Base-by-base conservation (phyloP, 2,113 vertebrate species). In the Eulemur rufifrons region DNA sequence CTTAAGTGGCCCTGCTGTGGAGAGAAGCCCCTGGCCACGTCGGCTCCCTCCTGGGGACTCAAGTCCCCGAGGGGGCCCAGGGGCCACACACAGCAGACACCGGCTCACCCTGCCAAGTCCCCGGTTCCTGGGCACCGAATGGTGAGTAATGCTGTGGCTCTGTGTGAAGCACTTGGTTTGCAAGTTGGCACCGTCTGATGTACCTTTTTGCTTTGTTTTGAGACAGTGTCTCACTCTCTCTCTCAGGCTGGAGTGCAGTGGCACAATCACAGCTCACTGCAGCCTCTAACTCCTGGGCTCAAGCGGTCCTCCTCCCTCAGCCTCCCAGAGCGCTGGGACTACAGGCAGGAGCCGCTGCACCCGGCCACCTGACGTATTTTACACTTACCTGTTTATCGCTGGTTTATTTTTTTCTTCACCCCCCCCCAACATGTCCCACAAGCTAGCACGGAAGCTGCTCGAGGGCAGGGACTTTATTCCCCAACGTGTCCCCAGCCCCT, bases 71-170 rank as follows among this genome's bases (percentile, higher is more conserved):
- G 25, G 78, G 32, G 34, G 45, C 61, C 50, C 50, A 7, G 42
- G 0, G 42, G 29, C 42, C 21, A 23, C 0, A 0, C 4, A 17
- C 9, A 45, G 17, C 32, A 29, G 78, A 14, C 14, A 14, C 3
- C 8, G 42, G 34, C 64, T 6, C 61, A n/a, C 0, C 76, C 0
- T 11, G 0, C 23, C 10, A 6, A 45, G 25, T 21, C 64, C 69
- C 23, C 6, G 10, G 3, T 1, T 20, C 42, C 69, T 15, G 14
- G 8, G 5, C 37, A 2, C 2, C 3, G 47, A 25, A 3, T 11
- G n/a, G 11, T 54, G 20, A 25, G 34, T 21, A 1, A 14, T 6
- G 0, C 5, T 6, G 0, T 0, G 3, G 29, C 18, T 50, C 5
- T 6, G 14, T 5, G 14, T 0, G 76, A 68, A 68, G 61, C 4